A percentile compares a stretch with the other conserved stretches of the same genome.
phyloP scores from a whole-genome alignment of 2,888 invertebrate genomes.

The Lasius platythorax region DNA sequence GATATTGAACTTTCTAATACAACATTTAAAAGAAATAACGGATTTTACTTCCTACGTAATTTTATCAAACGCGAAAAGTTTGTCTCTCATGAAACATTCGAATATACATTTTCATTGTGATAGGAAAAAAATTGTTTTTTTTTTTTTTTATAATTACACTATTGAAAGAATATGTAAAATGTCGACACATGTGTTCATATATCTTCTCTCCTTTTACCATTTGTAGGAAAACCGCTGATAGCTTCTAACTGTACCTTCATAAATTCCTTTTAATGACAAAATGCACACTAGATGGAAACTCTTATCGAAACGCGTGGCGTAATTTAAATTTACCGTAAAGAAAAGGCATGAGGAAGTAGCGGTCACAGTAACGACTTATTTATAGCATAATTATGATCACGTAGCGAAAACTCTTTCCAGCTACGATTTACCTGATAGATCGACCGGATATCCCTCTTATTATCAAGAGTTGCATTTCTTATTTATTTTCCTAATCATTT shows the following conservation, averaged over 20 bases:
- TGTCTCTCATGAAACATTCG: not conserved
- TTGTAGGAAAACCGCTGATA: slow-evolving; percentile 24
- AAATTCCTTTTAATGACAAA: slow-evolving; percentile 54
- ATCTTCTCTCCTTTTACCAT: not conserved
- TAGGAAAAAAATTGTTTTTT: not conserved
- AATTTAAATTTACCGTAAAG: slow-evolving; percentile 53
- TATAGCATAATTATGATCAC: slow-evolving; percentile 51
- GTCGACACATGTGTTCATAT: not conserved
- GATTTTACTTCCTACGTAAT: not conserved
- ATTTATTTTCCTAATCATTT: not conserved
- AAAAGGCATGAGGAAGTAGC: slow-evolving; percentile 45
- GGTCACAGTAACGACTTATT: slow-evolving; percentile 47
- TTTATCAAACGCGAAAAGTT: not conserved
- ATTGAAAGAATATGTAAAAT: not conserved
- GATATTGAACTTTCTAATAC: not conserved
- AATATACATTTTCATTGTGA: not conserved
- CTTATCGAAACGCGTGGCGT: slow-evolving; percentile 55
- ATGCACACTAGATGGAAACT: slow-evolving; percentile 48
- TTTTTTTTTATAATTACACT: not conserved
- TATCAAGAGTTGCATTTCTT: slow-evolving; percentile 22
- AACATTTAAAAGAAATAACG: not conserved
- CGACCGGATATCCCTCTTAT: slow-evolving; percentile 42
- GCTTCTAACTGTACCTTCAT: slow-evolving; percentile 44
- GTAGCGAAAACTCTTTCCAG: slow-evolving; percentile 23
- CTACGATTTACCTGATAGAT: not conserved